Evolutionary conservation across 2,888 invertebrate species (phyloP).

Genomic region (Scrobipalpa costella): DNA sequence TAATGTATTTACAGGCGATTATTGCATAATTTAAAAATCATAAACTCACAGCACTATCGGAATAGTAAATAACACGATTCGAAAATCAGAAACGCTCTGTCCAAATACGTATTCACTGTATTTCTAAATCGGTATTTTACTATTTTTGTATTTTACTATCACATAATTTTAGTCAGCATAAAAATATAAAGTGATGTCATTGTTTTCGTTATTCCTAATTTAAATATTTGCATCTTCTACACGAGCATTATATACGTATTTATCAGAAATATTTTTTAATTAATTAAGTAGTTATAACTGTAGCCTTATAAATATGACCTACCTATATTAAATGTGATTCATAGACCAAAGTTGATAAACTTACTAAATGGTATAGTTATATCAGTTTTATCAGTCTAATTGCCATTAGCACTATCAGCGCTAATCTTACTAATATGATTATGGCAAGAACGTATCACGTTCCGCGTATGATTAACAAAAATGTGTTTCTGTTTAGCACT

Average conservation of each 20-base stretch:
- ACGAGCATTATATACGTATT: no score
- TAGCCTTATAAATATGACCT: neutral
- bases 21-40: no score
- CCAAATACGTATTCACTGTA: no score
- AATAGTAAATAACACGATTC: no score
- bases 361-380: neutral
- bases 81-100: no score
- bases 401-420: constrained; percentile 6
- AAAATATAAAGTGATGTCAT: neutral
- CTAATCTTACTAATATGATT: constrained; percentile 9
- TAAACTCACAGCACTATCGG: no score
- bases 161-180: neutral
- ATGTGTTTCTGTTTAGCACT: neutral
- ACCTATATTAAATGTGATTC: constrained; percentile 2
- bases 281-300: neutral
- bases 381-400: constrained; percentile 7
- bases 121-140: no score
- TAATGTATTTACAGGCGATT: no score
- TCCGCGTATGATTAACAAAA: neutral
- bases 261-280: no score
- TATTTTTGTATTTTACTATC: no score
- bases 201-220: neutral
- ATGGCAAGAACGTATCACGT: neutral
- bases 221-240: neutral
- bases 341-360: constrained; percentile 13